Percentiles rank a stretch among this genome's conserved stretches.
phyloP scores from a whole-genome alignment of 2,797 vertebrate genomes.

The Acanthornis magna region DNA sequence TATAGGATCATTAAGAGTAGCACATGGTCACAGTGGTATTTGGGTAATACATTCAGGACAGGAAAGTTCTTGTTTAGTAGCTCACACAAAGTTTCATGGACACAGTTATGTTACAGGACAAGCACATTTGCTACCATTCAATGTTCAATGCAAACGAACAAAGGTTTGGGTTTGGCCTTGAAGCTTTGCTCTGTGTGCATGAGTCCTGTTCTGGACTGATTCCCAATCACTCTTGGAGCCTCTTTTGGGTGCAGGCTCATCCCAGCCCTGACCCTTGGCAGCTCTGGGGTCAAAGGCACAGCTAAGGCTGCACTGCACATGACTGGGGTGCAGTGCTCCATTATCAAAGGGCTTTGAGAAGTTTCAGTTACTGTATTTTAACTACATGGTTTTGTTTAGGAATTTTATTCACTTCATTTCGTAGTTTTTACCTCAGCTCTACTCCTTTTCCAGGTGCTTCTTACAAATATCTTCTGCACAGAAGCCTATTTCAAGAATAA shows the following conservation, averaged over 20 bases:
- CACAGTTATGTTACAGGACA: rapidly evolving
- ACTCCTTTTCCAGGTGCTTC: slow-evolving; percentile 79
- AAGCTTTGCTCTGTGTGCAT: background rate
- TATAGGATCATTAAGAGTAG: background rate
- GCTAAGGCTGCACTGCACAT: background rate
- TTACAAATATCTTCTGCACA: slow-evolving; percentile 89
- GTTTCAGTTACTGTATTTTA: rapidly evolving
- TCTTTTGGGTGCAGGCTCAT: background rate
- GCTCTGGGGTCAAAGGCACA: background rate
- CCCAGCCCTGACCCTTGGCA: background rate
- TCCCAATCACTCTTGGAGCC: background rate
- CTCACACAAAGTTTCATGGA: background rate
- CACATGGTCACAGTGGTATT: rapidly evolving
- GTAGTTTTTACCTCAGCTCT: background rate
- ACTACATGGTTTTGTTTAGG: background rate
- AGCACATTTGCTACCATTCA: background rate
- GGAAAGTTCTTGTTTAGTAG: rapidly evolving
- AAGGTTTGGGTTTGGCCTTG: background rate
- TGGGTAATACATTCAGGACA: background rate
- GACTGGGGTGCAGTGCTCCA: rapidly evolving
- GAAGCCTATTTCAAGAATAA: slow-evolving; percentile 89
- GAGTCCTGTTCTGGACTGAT: background rate
- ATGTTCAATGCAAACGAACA: background rate
- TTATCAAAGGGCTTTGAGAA: no score
- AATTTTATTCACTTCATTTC: background rate